Conservation (phyloP, 2,888 invertebrate genomes). For the Euplexia lucipara region DNA sequence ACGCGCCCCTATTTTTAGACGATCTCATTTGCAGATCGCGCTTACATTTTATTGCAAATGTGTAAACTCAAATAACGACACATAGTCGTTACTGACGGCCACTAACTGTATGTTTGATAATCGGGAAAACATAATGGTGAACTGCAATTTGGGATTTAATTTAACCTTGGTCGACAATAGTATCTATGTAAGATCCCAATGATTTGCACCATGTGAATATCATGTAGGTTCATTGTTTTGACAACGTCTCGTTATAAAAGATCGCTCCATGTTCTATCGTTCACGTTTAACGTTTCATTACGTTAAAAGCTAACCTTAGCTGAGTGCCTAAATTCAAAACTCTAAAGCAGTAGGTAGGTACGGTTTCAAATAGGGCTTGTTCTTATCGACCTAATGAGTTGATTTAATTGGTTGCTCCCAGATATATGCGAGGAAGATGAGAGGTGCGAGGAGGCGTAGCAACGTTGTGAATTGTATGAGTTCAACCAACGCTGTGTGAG, state of each 20-base stretch:
- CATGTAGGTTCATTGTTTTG: not conserved
- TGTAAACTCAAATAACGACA: not conserved
- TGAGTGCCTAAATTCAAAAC: not conserved
- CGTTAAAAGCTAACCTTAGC: not conserved
- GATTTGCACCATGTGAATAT: not conserved
- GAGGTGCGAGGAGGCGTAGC: too few species aligned
- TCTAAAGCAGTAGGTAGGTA: conserved; percentile 5
- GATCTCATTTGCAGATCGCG: conserved; percentile 24
- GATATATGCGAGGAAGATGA: too few species aligned
- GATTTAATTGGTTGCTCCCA: too few species aligned
- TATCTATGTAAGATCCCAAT: not conserved
- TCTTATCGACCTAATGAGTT: conserved; percentile 4
- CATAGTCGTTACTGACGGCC: not conserved
- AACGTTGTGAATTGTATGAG: too few species aligned
- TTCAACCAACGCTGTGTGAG: too few species aligned
- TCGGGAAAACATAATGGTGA: not conserved
- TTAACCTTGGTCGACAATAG: not conserved
- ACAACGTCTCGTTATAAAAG: too few species aligned
- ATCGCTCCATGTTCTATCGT: not conserved
- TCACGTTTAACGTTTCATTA: not conserved
- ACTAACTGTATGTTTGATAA: conserved; percentile 1
- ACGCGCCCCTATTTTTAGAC: conserved; percentile 28
- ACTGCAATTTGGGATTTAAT: not conserved
- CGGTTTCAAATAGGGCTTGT: not conserved
- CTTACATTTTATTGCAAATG: conserved; percentile 10